Evolutionary conservation across 2,797 vertebrate species (phyloP).

Genomic region (Carcharodon carcharias): DNA sequence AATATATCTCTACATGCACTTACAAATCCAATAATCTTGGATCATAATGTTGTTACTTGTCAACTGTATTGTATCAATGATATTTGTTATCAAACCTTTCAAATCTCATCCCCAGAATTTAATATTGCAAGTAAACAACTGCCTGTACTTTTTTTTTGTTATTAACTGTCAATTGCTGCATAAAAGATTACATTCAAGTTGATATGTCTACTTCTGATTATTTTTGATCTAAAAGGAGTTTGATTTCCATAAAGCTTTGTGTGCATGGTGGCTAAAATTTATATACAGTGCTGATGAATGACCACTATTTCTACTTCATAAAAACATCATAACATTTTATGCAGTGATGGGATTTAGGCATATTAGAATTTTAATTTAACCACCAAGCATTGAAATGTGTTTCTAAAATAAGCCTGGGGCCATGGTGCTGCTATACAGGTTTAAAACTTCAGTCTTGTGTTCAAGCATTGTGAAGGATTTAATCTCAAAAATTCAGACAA

Average conservation of each 20-base stretch:
- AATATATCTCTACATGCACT: neutral
- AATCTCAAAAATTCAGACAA: neutral
- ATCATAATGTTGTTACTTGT: slow-evolving; percentile 14
- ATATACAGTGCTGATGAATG: neutral
- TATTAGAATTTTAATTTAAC: slow-evolving; percentile 28
- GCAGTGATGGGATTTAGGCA: slow-evolving; percentile 10
- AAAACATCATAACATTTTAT: slow-evolving; percentile 18
- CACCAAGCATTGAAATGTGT: slow-evolving; percentile 7
- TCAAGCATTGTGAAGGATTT: neutral
- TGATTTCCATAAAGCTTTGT: neutral
- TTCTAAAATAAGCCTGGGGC: slow-evolving; percentile 1
- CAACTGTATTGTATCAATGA: slow-evolving; percentile 1
- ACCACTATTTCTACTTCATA: neutral
- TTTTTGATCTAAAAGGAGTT: neutral
- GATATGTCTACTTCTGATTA: neutral
- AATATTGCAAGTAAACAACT: slow-evolving; percentile 19
- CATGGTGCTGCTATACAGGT: neutral
- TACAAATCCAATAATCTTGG: neutral
- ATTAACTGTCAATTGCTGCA: slow-evolving; percentile 22
- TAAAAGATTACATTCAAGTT: neutral
- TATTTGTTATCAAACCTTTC: neutral
- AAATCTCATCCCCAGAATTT: neutral
- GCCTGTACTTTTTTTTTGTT: neutral
- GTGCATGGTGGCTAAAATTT: neutral
- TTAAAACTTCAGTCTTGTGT: neutral